Percentiles rank a stretch among this genome's conserved stretches.
Conservation (phyloP, 2,888 invertebrate genomes). For the Conomelus anceps region DNA sequence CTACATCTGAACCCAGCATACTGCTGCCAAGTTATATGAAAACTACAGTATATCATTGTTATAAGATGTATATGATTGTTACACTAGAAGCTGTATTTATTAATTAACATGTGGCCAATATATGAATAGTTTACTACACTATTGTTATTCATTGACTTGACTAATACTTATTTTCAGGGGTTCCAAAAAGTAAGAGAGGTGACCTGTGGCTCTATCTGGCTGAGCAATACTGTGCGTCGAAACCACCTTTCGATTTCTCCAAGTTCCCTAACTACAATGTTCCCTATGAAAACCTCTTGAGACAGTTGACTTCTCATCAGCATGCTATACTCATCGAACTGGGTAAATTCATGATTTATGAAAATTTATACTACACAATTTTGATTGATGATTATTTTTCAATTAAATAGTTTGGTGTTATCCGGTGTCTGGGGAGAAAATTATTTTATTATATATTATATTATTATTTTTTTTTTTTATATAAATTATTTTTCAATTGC, state of each 20-base stretch:
- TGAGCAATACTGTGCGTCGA: slow-evolving; percentile 66
- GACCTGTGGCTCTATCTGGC: slow-evolving; percentile 91
- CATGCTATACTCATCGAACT: slow-evolving; percentile 94
- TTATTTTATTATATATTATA: too few species aligned
- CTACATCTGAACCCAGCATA: too few species aligned
- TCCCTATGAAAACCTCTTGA: slow-evolving; percentile 71
- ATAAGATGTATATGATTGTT: too few species aligned
- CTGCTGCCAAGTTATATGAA: too few species aligned
- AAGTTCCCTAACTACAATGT: slow-evolving; percentile 68
- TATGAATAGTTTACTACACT: too few species aligned
- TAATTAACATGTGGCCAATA: neutral
- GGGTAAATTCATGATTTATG: slow-evolving; percentile 46
- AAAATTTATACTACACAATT: neutral
- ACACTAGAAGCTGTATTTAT: neutral
- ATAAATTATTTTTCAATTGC: too few species aligned
- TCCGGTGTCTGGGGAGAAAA: too few species aligned
- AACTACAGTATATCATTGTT: too few species aligned
- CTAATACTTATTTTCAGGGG: slow-evolving; percentile 63
- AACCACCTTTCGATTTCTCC: slow-evolving; percentile 60
- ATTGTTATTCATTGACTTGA: too few species aligned
- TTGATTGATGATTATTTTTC: neutral
- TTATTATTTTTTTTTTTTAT: too few species aligned
- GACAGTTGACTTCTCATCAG: slow-evolving; percentile 87
- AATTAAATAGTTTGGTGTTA: neutral
- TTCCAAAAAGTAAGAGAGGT: slow-evolving; percentile 76